Evolutionary conservation across 1,140 invertebrate species (phyloP).

Genomic region (Bombus balteatus): DNA sequence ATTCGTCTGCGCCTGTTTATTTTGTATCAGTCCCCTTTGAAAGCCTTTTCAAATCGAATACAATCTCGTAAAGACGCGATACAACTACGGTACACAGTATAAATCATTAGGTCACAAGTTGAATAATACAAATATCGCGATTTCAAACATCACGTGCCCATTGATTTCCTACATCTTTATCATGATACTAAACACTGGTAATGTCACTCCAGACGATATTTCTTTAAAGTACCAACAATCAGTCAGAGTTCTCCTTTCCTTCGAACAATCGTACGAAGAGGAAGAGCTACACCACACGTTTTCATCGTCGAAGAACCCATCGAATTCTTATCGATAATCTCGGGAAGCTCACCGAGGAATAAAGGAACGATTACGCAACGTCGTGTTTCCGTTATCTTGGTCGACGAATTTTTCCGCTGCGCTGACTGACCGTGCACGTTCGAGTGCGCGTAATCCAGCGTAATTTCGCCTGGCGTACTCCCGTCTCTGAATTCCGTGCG

Average conservation of each 20-base stretch:
- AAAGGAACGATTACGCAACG: slow-evolving; percentile 8
- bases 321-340: not conserved
- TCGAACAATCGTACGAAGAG: not conserved
- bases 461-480: slow-evolving; percentile 45
- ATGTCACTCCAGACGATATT: not conserved
- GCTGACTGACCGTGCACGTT: not conserved
- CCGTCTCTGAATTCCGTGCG: slow-evolving; percentile 52
- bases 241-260: not conserved
- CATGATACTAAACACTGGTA: not conserved
- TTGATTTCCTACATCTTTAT: not conserved
- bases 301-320: not conserved
- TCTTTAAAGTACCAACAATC: not conserved
- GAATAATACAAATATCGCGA: not conserved
- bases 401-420: not conserved
- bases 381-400: not conserved
- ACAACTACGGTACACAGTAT: not conserved
- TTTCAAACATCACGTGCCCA: not conserved
- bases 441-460: slow-evolving; percentile 35
- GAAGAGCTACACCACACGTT: not conserved
- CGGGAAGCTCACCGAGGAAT: not conserved
- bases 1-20: slow-evolving; percentile 6
- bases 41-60: not conserved
- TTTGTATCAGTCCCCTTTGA: not conserved
- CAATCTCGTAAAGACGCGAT: not conserved
- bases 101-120: not conserved